Base-by-base conservation (phyloP, 2,888 invertebrate species). In the Eugnorisma glareosa region DNA sequence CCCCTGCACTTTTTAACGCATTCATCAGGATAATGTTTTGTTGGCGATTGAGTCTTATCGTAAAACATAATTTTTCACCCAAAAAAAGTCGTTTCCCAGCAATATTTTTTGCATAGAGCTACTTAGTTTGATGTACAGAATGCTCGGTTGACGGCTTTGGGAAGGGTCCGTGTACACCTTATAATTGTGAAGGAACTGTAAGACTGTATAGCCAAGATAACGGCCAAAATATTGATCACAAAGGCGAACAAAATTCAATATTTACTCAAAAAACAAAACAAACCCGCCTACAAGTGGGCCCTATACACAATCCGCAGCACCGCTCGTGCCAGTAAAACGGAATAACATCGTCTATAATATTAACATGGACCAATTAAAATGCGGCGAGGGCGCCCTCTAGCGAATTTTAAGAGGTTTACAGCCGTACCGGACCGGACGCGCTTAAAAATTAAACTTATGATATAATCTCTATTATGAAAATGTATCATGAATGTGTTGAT, bases 291-390 rank as follows among this genome's bases (percentile, higher is more conserved):
- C 77, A 68, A 77, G 54, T 74, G 59, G n/a, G 37, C 28, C 64
- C 15, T 69, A n/a, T 13, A 71, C 35, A 75, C 67, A 43, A 40
- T 68, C 54, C 24, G 57, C 68, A 81, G 21, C 61, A 59, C 59
- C 6, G 21, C n/a, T n/a, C 28, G 37, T 63, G 24, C 43, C 83
- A 70, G 66, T 83, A 84, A 84, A 83, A 82, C 73, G 79, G 66
- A 86, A 88, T 89, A 86, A 90, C 83, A 84, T 83, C 85, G 78
- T 82, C 83, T 89, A 88, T 90, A 91, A 91, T 92, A 92, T 93
- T 93, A 90, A 93, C 90, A 88, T 81, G 83, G 85, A 70, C 89
- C 90, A 91, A 93, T 94, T 93, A 93, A 92, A 93, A 92, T 91
- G 89, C 89, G 89, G 85, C 86, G 87, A 85, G 63, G 85, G 89